Percentiles rank a stretch among this genome's conserved stretches.
Conservation (phyloP, 2,797 vertebrate genomes). For the Anolis apletophallus region DNA sequence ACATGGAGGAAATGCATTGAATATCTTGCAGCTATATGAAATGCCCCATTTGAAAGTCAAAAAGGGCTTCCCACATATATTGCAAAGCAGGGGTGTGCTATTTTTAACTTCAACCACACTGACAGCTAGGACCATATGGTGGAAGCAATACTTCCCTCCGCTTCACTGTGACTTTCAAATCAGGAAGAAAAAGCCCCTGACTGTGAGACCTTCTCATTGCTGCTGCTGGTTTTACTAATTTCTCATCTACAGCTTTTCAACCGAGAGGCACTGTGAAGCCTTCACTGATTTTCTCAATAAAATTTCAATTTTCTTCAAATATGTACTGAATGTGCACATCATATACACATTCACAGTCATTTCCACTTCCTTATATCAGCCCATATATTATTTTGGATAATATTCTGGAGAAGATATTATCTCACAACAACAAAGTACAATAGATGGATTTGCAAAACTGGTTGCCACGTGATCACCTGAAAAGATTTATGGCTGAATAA, state of each 20-base stretch:
- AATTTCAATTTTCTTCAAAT: not conserved
- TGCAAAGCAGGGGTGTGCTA: conserved; percentile 36
- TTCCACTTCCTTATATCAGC: not conserved
- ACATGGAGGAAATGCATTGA: not conserved
- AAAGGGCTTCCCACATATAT: conserved; percentile 8
- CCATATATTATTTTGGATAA: not conserved
- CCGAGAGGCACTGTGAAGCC: not conserved
- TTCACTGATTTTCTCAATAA: not conserved
- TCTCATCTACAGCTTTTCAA: conserved; percentile 37
- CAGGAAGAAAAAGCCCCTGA: conserved; percentile 58
- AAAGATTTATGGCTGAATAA: too few relatives aligned
- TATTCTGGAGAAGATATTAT: not conserved
- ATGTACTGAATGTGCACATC: not conserved
- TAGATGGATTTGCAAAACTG: too few relatives aligned
- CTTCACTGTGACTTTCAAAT: conserved; percentile 59
- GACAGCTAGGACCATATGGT: conserved; percentile 70
- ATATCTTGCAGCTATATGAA: conserved; percentile 6
- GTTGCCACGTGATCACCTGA: too few relatives aligned
- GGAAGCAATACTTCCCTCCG: conserved; percentile 45
- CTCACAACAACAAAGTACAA: too few relatives aligned
- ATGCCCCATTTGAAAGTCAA: conserved; percentile 14
- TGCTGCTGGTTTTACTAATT: conserved; percentile 49
- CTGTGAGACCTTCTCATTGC: conserved; percentile 52
- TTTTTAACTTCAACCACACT: conserved; percentile 63
- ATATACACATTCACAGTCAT: not conserved